Evolutionary conservation across 2,797 vertebrate species (phyloP).

Genomic region (Bufotes viridis): DNA sequence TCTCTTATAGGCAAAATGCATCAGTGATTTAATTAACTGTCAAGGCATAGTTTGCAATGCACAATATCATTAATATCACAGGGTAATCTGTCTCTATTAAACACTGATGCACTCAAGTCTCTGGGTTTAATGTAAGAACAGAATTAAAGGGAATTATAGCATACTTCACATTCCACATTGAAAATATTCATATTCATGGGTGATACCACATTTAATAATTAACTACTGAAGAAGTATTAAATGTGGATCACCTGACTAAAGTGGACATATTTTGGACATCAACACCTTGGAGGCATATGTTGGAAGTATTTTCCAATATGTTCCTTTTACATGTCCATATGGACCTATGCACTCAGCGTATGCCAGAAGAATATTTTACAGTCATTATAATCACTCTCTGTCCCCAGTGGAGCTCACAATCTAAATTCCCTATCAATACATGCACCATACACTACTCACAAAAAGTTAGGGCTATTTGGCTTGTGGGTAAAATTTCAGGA

Average conservation of each 20-base stretch:
- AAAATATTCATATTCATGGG: conserved; percentile 50
- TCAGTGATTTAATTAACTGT: conserved; percentile 58
- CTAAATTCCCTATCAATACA: no score
- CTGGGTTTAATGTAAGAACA: conserved; percentile 66
- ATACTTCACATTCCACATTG: conserved; percentile 65
- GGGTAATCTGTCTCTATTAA: conserved; percentile 54
- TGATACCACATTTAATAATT: background rate
- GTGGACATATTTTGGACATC: background rate
- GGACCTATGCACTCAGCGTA: no score
- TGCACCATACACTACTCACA: no score
- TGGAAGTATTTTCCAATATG: no score
- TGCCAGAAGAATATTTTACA: no score
- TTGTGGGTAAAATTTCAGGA: no score
- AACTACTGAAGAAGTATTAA: background rate
- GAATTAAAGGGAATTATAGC: conserved; percentile 51
- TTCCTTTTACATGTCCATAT: no score
- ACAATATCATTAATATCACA: conserved; percentile 56
- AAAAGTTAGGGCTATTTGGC: no score
- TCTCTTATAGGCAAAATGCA: conserved; percentile 52
- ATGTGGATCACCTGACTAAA: background rate
- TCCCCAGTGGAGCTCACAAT: no score
- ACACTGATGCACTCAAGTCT: conserved; percentile 52
- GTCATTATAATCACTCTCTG: no score
- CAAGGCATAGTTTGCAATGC: conserved; percentile 47
- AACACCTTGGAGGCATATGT: background rate